Base-by-base conservation (phyloP, 2,113 vertebrate species). In the Chaenocephalus aceratus region DNA sequence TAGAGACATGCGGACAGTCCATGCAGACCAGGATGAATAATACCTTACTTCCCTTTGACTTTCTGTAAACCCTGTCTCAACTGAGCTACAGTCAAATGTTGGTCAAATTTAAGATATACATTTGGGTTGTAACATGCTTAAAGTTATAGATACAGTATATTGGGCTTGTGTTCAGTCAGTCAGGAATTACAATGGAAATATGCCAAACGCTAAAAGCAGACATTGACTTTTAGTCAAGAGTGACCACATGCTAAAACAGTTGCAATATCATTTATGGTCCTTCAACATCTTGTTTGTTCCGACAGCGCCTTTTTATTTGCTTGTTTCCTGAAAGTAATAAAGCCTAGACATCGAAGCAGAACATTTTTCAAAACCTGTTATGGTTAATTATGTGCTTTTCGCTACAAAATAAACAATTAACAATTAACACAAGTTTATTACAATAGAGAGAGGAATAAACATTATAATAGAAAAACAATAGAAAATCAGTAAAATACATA, bases 1-100 rank as follows among this genome's bases (percentile, higher is more conserved):
- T 86, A 86, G 80, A 85, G 85, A 87, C 80, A 77, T 81, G 77
- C 49, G n/a, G 72, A 74, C 23, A 52, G 79, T 83, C 73, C 73
- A 77, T 6, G 61, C 67, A 78, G 70, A 80, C 59, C 58, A 69
- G 62, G 61, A 82, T 61, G 68, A 83, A 71, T 59, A 67, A 86
- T 72, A 75, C 64, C 71, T 83, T 58, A 54, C 63, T 34, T 67
- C 48, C 60, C 64, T 46, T 18, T 9, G 63, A 30, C 53, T 52
- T 59, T 79, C 71, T 80, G 80, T 84, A 53, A 85, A 89, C 73
- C 44, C 44, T 76, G 81, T 80, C 52, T 76, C 14, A 72, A 65
- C 72, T 77, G 61, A 85, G 41, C 58, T 36, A 54, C 30, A 34
- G 54, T 44, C 26, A 79, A 44, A 70, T 56, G 54, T 73, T 78